These are phyloP conservation scores for Cynodonichthys magdalenae DNA, from an alignment of 2,797 vertebrate genomes.

Conservation along the genomic window DNA sequence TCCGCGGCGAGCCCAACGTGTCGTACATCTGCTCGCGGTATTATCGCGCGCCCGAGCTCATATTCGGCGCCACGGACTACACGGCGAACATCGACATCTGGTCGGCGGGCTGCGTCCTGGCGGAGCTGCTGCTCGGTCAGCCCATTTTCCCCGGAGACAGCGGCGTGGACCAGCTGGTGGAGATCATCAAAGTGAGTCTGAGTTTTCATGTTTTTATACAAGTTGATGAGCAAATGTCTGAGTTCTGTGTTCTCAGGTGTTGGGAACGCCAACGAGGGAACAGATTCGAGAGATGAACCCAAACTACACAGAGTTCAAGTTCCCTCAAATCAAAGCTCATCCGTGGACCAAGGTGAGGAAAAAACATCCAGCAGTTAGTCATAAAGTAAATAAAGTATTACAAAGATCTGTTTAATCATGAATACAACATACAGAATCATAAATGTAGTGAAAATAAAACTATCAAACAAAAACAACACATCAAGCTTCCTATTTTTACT, in stretches of 20 bases:
- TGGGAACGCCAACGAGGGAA: conserved; percentile 92
- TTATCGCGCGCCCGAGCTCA: conserved; percentile 92
- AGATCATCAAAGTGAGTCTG: conserved; percentile 88
- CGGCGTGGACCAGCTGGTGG: conserved; percentile 92
- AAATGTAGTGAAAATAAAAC: too few species aligned
- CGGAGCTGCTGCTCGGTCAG: conserved; percentile 90
- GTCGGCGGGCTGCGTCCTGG: conserved; percentile 92
- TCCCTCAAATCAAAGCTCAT: conserved; percentile 95
- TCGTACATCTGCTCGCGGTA: conserved; percentile 95
- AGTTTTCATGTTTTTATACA: too few species aligned
- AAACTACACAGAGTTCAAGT: conserved; percentile 96
- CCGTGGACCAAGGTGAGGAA: conserved; percentile 89
- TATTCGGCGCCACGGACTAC: conserved; percentile 93
- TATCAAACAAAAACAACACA: too few species aligned
- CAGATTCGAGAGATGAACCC: conserved; percentile 96
- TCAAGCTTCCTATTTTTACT: too few species aligned
- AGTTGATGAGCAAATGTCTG: too few species aligned
- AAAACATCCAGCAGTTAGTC: background rate
- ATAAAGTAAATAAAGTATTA: too few species aligned
- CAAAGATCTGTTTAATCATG: too few species aligned
- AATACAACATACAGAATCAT: too few species aligned
- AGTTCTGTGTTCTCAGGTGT: conserved; percentile 74
- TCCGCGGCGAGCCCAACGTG: conserved; percentile 91
- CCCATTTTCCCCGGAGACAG: conserved; percentile 94
- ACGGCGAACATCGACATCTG: conserved; percentile 94